Evolutionary conservation across 2,888 invertebrate species (phyloP).

Genomic region (Hybos culiciformis): DNA sequence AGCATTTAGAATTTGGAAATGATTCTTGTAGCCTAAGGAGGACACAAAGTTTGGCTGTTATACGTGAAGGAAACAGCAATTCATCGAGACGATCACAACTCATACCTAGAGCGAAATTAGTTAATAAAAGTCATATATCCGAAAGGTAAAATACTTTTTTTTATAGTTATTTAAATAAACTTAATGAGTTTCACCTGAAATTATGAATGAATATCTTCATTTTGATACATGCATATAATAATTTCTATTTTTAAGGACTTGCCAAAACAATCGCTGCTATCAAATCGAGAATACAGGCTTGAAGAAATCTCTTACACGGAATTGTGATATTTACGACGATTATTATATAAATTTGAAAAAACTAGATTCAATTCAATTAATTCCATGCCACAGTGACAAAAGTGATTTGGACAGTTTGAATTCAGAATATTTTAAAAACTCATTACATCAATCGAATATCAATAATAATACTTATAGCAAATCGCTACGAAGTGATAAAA

Average conservation of each 20-base stretch:
- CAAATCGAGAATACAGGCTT: conserved; percentile 9
- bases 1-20: conserved; percentile 27
- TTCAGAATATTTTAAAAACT: conserved; percentile 36
- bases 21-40: conserved; percentile 44
- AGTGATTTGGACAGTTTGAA: conserved; percentile 36
- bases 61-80: conserved; percentile 62
- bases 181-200: background rate
- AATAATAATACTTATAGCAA: background rate
- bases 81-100: conserved; percentile 57
- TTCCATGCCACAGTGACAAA: conserved; percentile 35
- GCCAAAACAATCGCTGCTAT: no score
- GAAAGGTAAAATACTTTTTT: conserved; percentile 56
- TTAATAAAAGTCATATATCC: conserved; percentile 59
- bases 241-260: no score
- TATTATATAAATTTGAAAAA: conserved; percentile 35
- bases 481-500: no score
- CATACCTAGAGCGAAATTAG: conserved; percentile 66
- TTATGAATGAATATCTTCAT: background rate
- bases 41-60: conserved; percentile 61
- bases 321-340: conserved; percentile 27
- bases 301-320: background rate
- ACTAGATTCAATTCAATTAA: conserved; percentile 25
- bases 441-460: conserved; percentile 28
- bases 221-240: no score
- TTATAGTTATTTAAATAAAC: no score